Evolutionary conservation across 2,888 invertebrate species (phyloP).

Genomic region (Chesias legatella): DNA sequence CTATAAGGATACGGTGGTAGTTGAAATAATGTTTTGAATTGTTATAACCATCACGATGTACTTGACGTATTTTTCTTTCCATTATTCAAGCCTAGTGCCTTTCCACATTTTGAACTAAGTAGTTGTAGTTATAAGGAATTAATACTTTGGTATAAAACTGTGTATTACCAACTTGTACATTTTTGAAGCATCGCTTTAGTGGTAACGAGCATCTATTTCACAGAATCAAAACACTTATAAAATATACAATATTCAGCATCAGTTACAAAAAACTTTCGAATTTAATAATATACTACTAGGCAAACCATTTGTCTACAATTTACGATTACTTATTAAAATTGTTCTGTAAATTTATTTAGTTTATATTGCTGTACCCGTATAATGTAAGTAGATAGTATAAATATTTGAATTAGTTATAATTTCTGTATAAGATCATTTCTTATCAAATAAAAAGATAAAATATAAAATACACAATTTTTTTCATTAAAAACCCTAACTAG

Average conservation of each 20-base stretch:
- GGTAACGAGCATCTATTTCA: conserved; percentile 32
- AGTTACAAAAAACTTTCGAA: conserved; percentile 49
- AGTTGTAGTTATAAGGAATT: conserved; percentile 44
- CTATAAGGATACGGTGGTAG: no score
- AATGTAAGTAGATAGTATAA: conserved; percentile 53
- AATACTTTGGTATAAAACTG: conserved; percentile 35
- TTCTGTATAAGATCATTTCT: conserved; percentile 56
- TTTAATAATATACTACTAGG: conserved; percentile 48
- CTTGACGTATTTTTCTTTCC: conserved; percentile 30
- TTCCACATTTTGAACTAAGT: conserved; percentile 58
- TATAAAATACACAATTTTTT: conserved; percentile 12
- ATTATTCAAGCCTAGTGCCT: conserved; percentile 73
- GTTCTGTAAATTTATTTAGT: conserved; percentile 44
- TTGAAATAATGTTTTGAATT: no score
- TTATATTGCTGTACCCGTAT: conserved; percentile 46
- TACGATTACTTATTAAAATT: conserved; percentile 26
- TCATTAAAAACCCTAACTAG: background rate
- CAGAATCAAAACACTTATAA: conserved; percentile 27
- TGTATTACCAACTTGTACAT: conserved; percentile 36
- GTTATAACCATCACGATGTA: conserved; percentile 19
- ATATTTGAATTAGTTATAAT: conserved; percentile 60
- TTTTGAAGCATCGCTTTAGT: conserved; percentile 32
- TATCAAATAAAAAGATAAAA: conserved; percentile 48
- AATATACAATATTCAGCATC: conserved; percentile 32
- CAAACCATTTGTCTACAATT: conserved; percentile 40